phyloP scores from a whole-genome alignment of 2,888 invertebrate genomes.

The Salticus scenicus region DNA sequence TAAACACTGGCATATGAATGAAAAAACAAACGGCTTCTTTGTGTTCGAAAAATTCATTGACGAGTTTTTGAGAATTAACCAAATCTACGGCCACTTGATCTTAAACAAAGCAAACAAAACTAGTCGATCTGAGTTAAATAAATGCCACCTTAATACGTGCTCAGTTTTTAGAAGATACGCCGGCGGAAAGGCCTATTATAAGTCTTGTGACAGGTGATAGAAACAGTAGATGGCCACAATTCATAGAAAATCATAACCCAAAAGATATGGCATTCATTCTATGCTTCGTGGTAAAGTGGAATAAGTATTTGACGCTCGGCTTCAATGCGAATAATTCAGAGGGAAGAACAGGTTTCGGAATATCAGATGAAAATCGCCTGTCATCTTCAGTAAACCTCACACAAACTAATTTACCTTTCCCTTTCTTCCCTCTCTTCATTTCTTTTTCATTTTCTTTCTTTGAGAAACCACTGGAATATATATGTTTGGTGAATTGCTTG shows the following conservation, averaged over 20 bases:
- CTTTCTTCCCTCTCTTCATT: background rate
- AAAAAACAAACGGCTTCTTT: constrained; percentile 18
- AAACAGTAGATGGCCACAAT: constrained; percentile 43
- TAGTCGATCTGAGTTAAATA: constrained; percentile 50
- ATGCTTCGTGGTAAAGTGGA: constrained; percentile 7
- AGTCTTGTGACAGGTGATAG: constrained; percentile 49
- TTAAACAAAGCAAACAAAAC: constrained; percentile 48
- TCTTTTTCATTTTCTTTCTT: no score
- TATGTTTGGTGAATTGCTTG: no score
- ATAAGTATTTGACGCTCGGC: background rate
- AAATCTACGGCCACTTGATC: constrained; percentile 50
- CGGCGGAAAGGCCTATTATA: constrained; percentile 58
- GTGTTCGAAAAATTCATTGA: constrained; percentile 12
- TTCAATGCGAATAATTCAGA: background rate
- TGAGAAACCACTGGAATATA: no score
- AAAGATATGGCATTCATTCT: constrained; percentile 31
- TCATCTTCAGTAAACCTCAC: background rate
- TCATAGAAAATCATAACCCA: constrained; percentile 50
- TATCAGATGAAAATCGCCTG: background rate
- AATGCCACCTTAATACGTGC: constrained; percentile 66
- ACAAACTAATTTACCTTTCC: background rate
- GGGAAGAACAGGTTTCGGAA: background rate
- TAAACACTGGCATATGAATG: constrained; percentile 31
- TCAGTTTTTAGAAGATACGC: constrained; percentile 35
- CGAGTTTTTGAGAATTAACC: constrained; percentile 26